Evolutionary conservation across 2,797 vertebrate genomes (phyloP).

Genomic region (Botia kubotai): DNA sequence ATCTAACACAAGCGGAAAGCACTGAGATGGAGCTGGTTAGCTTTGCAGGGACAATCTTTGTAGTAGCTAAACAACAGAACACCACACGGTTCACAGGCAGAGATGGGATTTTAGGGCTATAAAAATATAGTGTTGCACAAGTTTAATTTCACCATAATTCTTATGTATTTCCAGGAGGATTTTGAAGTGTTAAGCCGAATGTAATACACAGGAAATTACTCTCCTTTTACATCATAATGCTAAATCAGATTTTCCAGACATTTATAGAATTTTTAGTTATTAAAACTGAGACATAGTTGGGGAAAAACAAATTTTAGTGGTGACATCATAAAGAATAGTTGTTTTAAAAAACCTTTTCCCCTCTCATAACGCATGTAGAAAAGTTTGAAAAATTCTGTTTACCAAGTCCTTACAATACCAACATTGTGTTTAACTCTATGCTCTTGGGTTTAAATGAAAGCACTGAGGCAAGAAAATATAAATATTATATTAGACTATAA

Average conservation of each 20-base stretch:
- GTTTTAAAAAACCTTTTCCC: neutral
- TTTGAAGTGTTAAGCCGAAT: neutral
- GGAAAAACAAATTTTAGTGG: neutral
- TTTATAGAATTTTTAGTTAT: neutral
- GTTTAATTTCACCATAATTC: neutral
- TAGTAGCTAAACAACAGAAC: neutral
- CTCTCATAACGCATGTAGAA: conserved; percentile 11
- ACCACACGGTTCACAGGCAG: neutral
- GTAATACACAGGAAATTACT: conserved; percentile 12
- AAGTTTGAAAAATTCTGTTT: conserved; percentile 32
- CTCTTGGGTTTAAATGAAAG: conserved; percentile 53
- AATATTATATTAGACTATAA: conserved; percentile 38
- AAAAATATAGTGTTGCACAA: neutral
- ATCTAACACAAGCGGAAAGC: conserved; percentile 3
- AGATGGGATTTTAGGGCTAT: neutral
- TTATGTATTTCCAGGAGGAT: neutral
- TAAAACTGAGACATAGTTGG: neutral
- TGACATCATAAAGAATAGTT: conserved; percentile 7
- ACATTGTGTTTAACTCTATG: conserved; percentile 43
- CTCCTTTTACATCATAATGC: conserved; percentile 13
- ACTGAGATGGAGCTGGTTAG: neutral
- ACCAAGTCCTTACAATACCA: conserved; percentile 14
- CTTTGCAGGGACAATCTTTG: conserved; percentile 1
- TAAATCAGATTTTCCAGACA: conserved; percentile 21
- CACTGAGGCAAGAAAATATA: conserved; percentile 34